These are phyloP conservation scores for Myotis myotis DNA, from an alignment of 2,797 vertebrate species.

Conservation along the genomic window DNA sequence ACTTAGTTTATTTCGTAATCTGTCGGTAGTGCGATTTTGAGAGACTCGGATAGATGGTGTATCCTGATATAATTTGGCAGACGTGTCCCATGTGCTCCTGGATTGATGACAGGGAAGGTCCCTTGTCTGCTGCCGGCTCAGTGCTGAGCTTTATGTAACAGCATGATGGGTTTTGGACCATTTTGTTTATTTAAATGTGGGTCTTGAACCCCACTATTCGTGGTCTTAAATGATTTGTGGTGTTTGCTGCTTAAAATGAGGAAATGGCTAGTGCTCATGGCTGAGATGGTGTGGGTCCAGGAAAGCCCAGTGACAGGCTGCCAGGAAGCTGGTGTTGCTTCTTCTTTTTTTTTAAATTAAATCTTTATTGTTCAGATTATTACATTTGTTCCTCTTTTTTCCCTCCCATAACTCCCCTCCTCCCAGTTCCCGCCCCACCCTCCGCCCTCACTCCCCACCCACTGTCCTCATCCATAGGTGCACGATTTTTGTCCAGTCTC, in stretches of 20 bases:
- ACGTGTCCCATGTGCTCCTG: background rate
- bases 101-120: background rate
- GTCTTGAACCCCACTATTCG: background rate
- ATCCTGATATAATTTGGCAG: background rate
- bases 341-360: no score
- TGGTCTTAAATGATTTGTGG: background rate
- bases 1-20: background rate
- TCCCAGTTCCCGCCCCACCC: no score
- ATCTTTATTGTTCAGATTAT: no score
- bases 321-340: background rate
- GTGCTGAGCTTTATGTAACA: background rate
- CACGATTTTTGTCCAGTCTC: no score
- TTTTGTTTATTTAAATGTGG: background rate
- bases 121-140: fast-evolving
- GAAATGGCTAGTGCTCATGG: background rate
- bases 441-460: no score
- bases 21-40: background rate
- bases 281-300: background rate
- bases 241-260: background rate
- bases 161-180: background rate
- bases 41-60: background rate
- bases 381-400: no score
- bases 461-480: no score
- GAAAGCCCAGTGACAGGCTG: fast-evolving
- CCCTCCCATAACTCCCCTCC: no score